These are phyloP conservation scores for Xenopus tropicalis DNA, from an alignment of 2,113 vertebrate species.

Conservation along the genomic window UCB_Xtro_10.0 CM004445.2:67596501-67597000, in stretches of 20 bases:
- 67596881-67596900: neutral
- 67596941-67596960: neutral
- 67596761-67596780: conserved; percentile 35
- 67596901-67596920: neutral
- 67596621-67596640: conserved; percentile 45
- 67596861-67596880: neutral
- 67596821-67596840: conserved; percentile 14
- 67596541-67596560: conserved; percentile 18
- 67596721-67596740: conserved; percentile 43
- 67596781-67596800: conserved; percentile 36
- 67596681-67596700: conserved; percentile 36
- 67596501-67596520: conserved; percentile 10
- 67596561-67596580: conserved; percentile 27
- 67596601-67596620: conserved; percentile 45
- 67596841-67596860: conserved; percentile 8
- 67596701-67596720: conserved; percentile 45
- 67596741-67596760: conserved; percentile 25
- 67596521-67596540: conserved; percentile 48
- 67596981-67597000: too few relatives aligned
- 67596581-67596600: conserved; percentile 42
- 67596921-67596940: neutral
- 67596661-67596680: conserved; percentile 44
- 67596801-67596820: conserved; percentile 14
- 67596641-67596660: conserved; percentile 46
- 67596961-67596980: neutral